A percentile compares a stretch with the other conserved stretches of the same genome.
Conservation (phyloP, 30 jellyfish, hydroid and myxozoan genomes). For the Aurelia sp. region DNA sequence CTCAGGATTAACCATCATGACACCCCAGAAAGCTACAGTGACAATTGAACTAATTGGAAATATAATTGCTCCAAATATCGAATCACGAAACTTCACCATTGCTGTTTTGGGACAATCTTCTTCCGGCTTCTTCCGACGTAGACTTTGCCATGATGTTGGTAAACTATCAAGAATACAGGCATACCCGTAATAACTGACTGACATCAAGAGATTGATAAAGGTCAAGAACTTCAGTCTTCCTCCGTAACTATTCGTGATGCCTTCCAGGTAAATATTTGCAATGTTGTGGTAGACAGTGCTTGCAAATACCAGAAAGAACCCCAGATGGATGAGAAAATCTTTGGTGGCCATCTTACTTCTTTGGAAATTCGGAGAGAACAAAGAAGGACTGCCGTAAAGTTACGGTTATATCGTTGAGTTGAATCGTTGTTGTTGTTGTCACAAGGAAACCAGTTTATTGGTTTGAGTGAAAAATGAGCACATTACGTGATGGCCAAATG, state of each 20-base stretch:
- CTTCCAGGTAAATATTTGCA: conserved; percentile 60
- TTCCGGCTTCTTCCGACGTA: background rate
- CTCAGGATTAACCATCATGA: conserved; percentile 63
- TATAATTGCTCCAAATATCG: conserved; percentile 39
- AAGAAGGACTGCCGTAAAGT: too few species aligned
- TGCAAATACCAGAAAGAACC: too few species aligned
- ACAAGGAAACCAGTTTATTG: too few species aligned
- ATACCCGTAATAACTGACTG: conserved; percentile 44
- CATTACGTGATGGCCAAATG: too few species aligned
- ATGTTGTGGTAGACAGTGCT: conserved; percentile 29
- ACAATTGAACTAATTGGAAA: conserved; percentile 60
- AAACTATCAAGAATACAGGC: conserved; percentile 28
- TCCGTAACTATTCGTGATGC: conserved; percentile 71
- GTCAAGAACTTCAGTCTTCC: conserved; percentile 76
- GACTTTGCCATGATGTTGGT: background rate
- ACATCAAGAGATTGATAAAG: conserved; percentile 35
- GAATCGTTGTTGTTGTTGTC: too few species aligned
- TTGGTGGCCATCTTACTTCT: too few species aligned
- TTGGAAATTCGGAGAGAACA: too few species aligned
- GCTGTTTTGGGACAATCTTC: background rate
- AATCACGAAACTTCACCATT: conserved; percentile 36
- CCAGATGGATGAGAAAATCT: too few species aligned
- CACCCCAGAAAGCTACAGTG: conserved; percentile 68
- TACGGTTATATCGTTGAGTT: too few species aligned
- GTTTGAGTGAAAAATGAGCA: too few species aligned